Percentiles rank a stretch among this genome's conserved stretches.
Evolutionary conservation across 2,797 vertebrate genomes (phyloP).

Genomic region (Calcarius lapponicus): DNA sequence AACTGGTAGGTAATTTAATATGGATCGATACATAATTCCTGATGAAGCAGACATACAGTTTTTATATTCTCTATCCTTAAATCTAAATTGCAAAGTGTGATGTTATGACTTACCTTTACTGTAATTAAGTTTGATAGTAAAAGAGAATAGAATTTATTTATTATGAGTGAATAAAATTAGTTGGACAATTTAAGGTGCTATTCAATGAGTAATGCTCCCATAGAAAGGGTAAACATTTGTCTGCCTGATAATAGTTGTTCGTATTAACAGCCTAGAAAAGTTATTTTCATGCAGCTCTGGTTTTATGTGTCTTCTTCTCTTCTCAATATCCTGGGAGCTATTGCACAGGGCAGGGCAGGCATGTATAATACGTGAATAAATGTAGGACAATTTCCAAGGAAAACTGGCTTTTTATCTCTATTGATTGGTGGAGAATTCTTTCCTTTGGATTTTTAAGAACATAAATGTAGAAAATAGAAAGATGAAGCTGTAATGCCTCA

Average conservation of each 20-base stretch:
- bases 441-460: constrained; percentile 12
- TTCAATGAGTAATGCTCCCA: constrained; percentile 49
- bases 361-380: not conserved
- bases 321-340: not conserved
- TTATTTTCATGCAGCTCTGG: constrained; percentile 11
- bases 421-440: not conserved
- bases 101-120: constrained; percentile 44
- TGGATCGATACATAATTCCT: constrained; percentile 6
- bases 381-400: not conserved
- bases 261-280: constrained; percentile 28
- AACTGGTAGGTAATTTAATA: not conserved
- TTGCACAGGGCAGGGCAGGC: not conserved
- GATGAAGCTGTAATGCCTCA: not conserved
- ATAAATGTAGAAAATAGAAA: constrained; percentile 5
- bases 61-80: constrained; percentile 41
- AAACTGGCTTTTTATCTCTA: constrained; percentile 6
- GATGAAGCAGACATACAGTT: constrained; percentile 11
- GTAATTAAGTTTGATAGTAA: constrained; percentile 66
- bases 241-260: constrained; percentile 32
- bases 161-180: constrained; percentile 58
- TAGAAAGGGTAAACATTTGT: constrained; percentile 50
- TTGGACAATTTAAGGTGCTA: constrained; percentile 51
- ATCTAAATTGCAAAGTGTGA: constrained; percentile 29
- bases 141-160: constrained; percentile 65
- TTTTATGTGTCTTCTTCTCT: constrained; percentile 4